Evolutionary conservation across 2,888 invertebrate species (phyloP), one percentile per base, ranked within the genome.

Genomic region (Chrysolina oricalcia): DNA sequence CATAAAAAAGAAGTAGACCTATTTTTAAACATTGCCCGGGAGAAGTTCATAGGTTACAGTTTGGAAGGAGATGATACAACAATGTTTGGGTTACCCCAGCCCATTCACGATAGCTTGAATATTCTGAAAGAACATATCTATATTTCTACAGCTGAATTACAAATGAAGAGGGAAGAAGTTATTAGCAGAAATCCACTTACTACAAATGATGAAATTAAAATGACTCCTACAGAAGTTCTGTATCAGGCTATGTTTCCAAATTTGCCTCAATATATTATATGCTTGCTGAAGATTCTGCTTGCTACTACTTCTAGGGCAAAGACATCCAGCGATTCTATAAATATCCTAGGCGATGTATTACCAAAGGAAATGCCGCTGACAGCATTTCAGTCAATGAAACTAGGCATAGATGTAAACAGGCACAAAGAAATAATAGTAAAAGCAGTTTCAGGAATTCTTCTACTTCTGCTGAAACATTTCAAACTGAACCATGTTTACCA

Each of bases 401-500:
- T 99, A 63, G 98, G 98, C 62, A 96, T 98, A 83, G 99, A 99
- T 90, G 97, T 99, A 23, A 98, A 98, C 88, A 92, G 99, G 72
- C 99, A 99, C 89, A 99, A 99, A 89, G 98, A 99, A 90, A 97
- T 99, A 70, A 97, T 99, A 83, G 98, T 99, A 0, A 99, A 99
- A 91, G 96, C 98, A 15, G 94, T 97, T 0, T 96, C 97, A 59
- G 96, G 95, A 17, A 96, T 98, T 82, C 90, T 99, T 71, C 89
- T 99, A 74, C 90, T 99, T 11, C 92, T 99, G 70, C 90, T 99
- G 80, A 99, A 99, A 90, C 98, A 99, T 90, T 97, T 99, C 86
- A 99, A 99, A 89, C 87, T 95, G 62, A 99, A 98, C 90, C 99
- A 99, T 90, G 92, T 99, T 64, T 99, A 98, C 89, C 99, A 99